Base-by-base conservation (phyloP, 1,140 invertebrate genomes). In the Hypothenemus hampei region DNA sequence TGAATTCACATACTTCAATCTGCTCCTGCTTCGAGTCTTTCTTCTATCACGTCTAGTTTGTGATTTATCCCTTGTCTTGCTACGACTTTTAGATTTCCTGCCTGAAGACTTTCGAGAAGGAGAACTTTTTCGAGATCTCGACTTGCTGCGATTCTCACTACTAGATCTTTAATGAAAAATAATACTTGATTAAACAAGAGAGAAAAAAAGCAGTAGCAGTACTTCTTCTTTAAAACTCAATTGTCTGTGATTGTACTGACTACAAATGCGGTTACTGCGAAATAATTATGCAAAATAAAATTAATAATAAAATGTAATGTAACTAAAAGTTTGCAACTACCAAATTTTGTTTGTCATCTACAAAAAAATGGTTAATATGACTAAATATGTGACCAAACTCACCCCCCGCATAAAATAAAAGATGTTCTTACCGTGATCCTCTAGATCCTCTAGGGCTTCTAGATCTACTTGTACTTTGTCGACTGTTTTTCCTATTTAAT, bases 401-500 rank as follows among this genome's bases (percentile, higher is more conserved):
- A n/a, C n/a, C n/a, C n/a, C n/a, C n/a, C n/a, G n/a, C n/a, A n/a
- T n/a, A n/a, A n/a, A n/a, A n/a, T n/a, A n/a, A n/a, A n/a, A n/a
- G n/a, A n/a, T n/a, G n/a, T n/a, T n/a, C n/a, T n/a, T n/a, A n/a
- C n/a, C n/a, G n/a, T n/a, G n/a, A n/a, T n/a, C n/a, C n/a, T 13
- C 6, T 31, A 26, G 29, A 56, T 61, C 5, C 60, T 63, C 63
- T 13, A 29, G 46, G 64, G 24, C 64, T 68, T 18, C 63, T 61
- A 4, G 65, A 69, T 40, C 58, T 65, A 5, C 64, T 72, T 19
- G 65, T 64, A 0, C 39, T 53, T 24, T 44, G 23, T 4, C 40
- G 35, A 36, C 36, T 31, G n/a, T 35, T 13, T 16, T 31, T 40
- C 8, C 51, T 75, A 74, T 44, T 72, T 70, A 49, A 74, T 72